Conservation (phyloP, 2,113 vertebrate genomes). For the Chloropsis hardwickii region DNA sequence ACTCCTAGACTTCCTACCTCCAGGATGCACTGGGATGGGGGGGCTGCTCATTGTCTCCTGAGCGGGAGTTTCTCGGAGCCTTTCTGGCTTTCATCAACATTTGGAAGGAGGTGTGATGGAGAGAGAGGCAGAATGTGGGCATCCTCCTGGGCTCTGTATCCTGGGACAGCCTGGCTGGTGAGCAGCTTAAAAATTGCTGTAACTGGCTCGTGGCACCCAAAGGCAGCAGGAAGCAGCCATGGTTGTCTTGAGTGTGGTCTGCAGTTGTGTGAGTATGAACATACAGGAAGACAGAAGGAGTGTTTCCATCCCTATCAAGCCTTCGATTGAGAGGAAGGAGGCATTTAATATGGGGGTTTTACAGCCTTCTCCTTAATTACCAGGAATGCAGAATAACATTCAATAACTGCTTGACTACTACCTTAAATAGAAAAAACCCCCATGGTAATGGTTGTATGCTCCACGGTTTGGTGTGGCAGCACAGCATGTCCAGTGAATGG, state of each 20-base stretch:
- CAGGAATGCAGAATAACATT: background rate
- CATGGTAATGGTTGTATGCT: background rate
- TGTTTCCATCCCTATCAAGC: background rate
- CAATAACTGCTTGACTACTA: background rate
- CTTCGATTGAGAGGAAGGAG: background rate
- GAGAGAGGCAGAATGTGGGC: background rate
- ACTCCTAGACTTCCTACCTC: background rate
- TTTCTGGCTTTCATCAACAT: background rate
- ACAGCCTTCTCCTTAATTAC: background rate
- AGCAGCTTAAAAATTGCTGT: background rate
- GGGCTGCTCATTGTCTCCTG: background rate
- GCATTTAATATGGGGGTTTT: background rate
- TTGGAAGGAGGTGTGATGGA: background rate
- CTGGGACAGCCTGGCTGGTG: background rate
- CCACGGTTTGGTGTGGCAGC: accelerated
- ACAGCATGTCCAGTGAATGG: background rate
- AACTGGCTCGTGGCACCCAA: background rate
- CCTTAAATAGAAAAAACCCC: background rate
- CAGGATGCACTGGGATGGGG: background rate
- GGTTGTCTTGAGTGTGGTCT: background rate
- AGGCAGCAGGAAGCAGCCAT: background rate
- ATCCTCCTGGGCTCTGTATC: background rate
- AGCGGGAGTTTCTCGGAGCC: background rate
- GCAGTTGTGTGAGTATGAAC: background rate
- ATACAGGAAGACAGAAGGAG: background rate